Percentiles rank a stretch among this genome's conserved stretches.
Evolutionary conservation across 2,888 invertebrate species (phyloP).

Genomic region (Phrixothrix hirtus): DNA sequence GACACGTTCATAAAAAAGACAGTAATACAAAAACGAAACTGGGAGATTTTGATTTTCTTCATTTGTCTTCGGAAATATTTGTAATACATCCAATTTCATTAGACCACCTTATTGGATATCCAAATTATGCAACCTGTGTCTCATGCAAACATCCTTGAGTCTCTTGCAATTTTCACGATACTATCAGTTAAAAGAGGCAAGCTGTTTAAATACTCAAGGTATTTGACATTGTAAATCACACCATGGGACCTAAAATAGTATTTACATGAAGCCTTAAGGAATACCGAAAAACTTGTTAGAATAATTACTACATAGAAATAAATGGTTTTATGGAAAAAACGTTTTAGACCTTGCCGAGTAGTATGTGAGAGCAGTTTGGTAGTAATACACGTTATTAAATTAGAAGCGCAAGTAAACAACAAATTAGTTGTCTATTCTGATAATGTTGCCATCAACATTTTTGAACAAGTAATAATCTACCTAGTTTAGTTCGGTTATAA

Average conservation of each 20-base stretch:
- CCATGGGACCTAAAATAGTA: too few species aligned
- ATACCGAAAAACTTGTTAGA: slow-evolving; percentile 1
- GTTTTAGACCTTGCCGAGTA: slow-evolving; percentile 8
- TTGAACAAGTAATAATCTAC: slow-evolving; percentile 36
- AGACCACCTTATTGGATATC: too few species aligned
- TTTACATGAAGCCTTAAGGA: slow-evolving; percentile 5
- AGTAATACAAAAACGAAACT: too few species aligned
- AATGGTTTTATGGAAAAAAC: neutral
- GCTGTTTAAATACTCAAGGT: too few species aligned
- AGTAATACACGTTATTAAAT: slow-evolving; percentile 42
- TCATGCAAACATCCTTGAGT: too few species aligned
- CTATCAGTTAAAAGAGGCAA: too few species aligned
- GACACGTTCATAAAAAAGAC: too few species aligned
- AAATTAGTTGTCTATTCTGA: slow-evolving; percentile 26
- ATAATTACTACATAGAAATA: slow-evolving; percentile 7
- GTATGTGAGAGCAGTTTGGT: slow-evolving; percentile 40
- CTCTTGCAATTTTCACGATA: too few species aligned
- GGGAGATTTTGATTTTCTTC: too few species aligned
- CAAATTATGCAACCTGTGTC: too few species aligned
- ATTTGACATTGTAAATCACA: slow-evolving; percentile 9
- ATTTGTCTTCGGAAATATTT: too few species aligned
- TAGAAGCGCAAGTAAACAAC: slow-evolving; percentile 37
- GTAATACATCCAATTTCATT: too few species aligned
- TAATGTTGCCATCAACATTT: slow-evolving; percentile 20
- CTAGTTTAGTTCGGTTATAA: slow-evolving; percentile 38